These are phyloP conservation scores for Aselliscus stoliczkanus DNA, from an alignment of 2,797 vertebrate species.

Conservation along the genomic window DNA sequence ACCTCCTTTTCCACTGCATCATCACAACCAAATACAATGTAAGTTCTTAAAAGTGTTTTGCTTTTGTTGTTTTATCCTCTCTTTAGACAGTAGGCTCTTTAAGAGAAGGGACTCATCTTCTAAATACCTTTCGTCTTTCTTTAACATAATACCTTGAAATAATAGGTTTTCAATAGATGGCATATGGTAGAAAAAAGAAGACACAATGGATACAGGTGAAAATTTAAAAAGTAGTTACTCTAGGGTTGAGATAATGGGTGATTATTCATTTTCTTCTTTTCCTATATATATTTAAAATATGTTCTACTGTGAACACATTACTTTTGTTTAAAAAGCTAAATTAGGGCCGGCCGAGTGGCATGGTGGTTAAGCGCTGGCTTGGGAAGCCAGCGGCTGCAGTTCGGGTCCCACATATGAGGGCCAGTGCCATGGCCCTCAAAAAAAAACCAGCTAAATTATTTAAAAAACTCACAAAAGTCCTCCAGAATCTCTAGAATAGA, in stretches of 20 bases:
- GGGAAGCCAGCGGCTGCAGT: too few species aligned
- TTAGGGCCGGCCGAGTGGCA: background rate
- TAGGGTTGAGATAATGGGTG: background rate
- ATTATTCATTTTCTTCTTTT: background rate
- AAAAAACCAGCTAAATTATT: background rate
- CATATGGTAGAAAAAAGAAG: background rate
- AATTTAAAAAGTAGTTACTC: background rate
- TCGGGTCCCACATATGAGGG: too few species aligned
- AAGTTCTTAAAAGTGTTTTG: slow-evolving; percentile 6
- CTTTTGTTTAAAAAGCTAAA: background rate
- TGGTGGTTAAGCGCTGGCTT: too few species aligned
- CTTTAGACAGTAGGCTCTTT: background rate
- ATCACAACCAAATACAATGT: background rate
- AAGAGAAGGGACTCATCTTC: background rate
- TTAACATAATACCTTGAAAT: background rate
- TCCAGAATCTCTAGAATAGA: background rate
- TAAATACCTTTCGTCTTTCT: background rate
- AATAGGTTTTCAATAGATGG: background rate
- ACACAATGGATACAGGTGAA: background rate
- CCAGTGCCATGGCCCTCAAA: too few species aligned
- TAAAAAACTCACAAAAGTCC: background rate
- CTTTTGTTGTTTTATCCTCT: background rate
- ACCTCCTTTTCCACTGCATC: background rate
- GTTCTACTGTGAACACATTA: background rate
- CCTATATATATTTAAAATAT: background rate